Base-by-base conservation (phyloP, 53 echinoderm and acorn worm species). In the Echinarachnius parma region DNA sequence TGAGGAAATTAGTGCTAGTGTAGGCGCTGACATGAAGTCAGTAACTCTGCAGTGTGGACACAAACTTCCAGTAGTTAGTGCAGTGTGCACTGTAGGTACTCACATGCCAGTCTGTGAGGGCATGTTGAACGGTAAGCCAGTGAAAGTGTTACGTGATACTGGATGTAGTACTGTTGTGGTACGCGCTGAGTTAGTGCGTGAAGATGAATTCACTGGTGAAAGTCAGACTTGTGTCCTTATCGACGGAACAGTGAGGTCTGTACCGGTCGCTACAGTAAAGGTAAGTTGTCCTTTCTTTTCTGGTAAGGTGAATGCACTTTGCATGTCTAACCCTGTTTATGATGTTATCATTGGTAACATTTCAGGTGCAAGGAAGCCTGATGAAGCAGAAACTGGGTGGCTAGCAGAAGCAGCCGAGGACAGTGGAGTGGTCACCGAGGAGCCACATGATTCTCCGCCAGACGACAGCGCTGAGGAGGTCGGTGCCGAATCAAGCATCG, bases 311-410 rank as follows among this genome's bases (percentile, higher is more conserved):
- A 54, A 37, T 10, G 80, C 69, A 18, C 37, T 80, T 16, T 69
- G 69, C 27, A 46, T 80, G 59, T 30, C 0, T 15, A 31, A 69
- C 44, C 66, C 68, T n/a, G 13, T 68, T 2, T 58, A 80, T 31
- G 68, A 68, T 69, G 3, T 80, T 3, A 27, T 69, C 2, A 27
- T 80, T 5, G 68, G 80, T 14, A 69, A 80, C 20, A 59, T 80
- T 10, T 3, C 29, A 18, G 80, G 80, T 1, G 69, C 14, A 2
- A 56, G 31, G 66, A 14, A 59, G 32, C 67, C 60, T 9, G 28
- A 3, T 2, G 34, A 59, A 4, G 27, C 39, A 3, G 24, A n/a
- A 7, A 26, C 3, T 3, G 2, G 62, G 14, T n/a, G 8, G 31
- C 4, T 15, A 2, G 42, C 4, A 5, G 36, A 39, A 7, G 21